phyloP scores from a whole-genome alignment of 2,888 invertebrate genomes.

The Alentia gelatinosa region DNA sequence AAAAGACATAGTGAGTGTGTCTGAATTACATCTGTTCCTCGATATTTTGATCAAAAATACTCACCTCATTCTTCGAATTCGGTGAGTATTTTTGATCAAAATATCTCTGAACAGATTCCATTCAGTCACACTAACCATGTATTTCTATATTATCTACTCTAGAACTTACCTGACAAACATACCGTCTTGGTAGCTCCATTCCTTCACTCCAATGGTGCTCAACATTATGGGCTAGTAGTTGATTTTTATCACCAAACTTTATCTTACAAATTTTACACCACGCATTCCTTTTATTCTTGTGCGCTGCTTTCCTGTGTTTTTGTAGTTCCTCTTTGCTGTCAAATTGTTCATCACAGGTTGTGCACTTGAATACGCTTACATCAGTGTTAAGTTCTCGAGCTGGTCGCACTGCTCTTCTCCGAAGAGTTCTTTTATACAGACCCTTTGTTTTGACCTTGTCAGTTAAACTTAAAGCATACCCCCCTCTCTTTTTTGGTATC shows the following conservation, averaged over 20 bases:
- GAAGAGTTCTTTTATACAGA: not conserved
- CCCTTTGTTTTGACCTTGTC: not conserved
- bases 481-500: no score
- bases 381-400: not conserved
- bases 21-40: no score
- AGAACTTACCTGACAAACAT: not conserved
- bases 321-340: not conserved
- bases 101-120: no score
- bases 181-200: conserved; percentile 8
- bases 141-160: not conserved
- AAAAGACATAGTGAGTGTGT: no score
- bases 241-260: not conserved
- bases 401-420: not conserved
- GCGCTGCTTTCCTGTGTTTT: not conserved
- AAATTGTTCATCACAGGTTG: not conserved
- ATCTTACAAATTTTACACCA: conserved; percentile 9
- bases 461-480: not conserved
- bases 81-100: no score
- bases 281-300: not conserved
- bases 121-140: no score
- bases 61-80: no score
- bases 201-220: not conserved
- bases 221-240: not conserved
- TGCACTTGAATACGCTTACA: not conserved
- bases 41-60: no score